These are phyloP conservation scores for Himantopus leucocephalus DNA, from an alignment of 2,113 vertebrate species.

Conservation along the genomic window DNA sequence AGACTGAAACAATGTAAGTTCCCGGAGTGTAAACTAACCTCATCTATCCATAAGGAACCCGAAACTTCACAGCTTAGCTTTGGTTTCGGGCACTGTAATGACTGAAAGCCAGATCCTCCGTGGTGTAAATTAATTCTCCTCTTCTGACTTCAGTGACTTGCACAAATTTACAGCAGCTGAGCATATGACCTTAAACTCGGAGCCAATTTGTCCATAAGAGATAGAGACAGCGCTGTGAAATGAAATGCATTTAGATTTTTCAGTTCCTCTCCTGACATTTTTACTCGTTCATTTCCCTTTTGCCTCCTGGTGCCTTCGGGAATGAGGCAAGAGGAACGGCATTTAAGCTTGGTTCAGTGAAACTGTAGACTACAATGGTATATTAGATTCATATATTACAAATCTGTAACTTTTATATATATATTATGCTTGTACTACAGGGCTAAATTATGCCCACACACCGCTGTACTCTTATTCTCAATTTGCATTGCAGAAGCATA, in stretches of 20 bases:
- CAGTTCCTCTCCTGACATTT: not conserved
- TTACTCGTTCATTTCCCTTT: slow-evolving; percentile 3
- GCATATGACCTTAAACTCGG: not conserved
- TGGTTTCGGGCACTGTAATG: not conserved
- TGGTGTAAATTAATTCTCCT: slow-evolving; percentile 7
- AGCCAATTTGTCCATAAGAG: not conserved
- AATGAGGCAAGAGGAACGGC: not conserved
- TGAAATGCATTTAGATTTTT: not conserved
- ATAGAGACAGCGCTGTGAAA: not conserved
- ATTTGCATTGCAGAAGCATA: not conserved
- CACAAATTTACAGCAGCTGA: not conserved
- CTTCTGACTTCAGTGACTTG: not conserved
- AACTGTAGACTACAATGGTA: not conserved
- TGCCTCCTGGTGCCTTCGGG: not conserved
- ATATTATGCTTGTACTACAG: not conserved
- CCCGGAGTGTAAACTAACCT: not conserved
- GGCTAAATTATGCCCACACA: not conserved
- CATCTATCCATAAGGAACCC: not conserved
- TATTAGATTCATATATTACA: not conserved
- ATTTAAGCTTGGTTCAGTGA: not conserved
- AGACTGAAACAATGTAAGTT: not conserved
- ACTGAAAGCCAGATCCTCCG: not conserved
- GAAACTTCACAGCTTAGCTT: not conserved
- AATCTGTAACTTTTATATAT: not conserved
- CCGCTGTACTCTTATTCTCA: not conserved